phyloP scores from a whole-genome alignment of 2,113 vertebrate genomes.

The Hymenochirus boettgeri region DNA sequence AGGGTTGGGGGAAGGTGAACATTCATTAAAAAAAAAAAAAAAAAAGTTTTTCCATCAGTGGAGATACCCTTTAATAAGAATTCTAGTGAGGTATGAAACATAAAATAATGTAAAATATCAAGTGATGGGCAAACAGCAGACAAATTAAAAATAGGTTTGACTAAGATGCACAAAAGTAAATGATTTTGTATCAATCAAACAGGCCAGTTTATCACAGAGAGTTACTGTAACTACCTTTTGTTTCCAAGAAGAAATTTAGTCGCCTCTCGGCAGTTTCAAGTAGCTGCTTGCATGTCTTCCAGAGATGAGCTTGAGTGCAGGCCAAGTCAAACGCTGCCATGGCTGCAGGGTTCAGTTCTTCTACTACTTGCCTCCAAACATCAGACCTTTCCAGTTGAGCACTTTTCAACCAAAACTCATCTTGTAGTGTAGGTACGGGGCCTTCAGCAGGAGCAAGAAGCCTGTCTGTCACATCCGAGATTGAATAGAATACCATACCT shows the following conservation, averaged over 20 bases:
- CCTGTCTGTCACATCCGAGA: slow-evolving; percentile 90
- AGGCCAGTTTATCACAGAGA: too few relatives aligned
- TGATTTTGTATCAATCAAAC: too few relatives aligned
- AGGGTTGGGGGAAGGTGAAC: too few relatives aligned
- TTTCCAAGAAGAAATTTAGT: slow-evolving; percentile 71
- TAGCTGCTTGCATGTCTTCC: slow-evolving; percentile 93
- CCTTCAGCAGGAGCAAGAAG: slow-evolving; percentile 75
- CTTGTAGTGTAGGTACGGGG: slow-evolving; percentile 74
- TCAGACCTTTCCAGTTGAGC: slow-evolving; percentile 59
- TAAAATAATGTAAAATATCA: too few relatives aligned
- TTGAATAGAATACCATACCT: slow-evolving; percentile 97
- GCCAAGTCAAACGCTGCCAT: slow-evolving; percentile 95
- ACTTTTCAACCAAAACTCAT: slow-evolving; percentile 79
- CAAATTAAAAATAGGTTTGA: too few relatives aligned
- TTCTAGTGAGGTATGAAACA: too few relatives aligned
- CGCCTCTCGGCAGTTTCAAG: slow-evolving; percentile 87
- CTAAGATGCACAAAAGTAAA: too few relatives aligned
- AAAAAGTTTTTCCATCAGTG: too few relatives aligned
- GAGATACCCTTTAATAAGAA: too few relatives aligned
- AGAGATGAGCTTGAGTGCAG: slow-evolving; percentile 86
- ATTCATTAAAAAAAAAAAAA: too few relatives aligned
- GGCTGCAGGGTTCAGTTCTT: slow-evolving; percentile 81
- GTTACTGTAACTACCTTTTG: too few relatives aligned
- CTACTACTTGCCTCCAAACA: slow-evolving; percentile 65
- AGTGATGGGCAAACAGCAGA: too few relatives aligned